phyloP scores from a whole-genome alignment of 2,113 vertebrate genomes.

The Pelvicachromis taeniatus region DNA sequence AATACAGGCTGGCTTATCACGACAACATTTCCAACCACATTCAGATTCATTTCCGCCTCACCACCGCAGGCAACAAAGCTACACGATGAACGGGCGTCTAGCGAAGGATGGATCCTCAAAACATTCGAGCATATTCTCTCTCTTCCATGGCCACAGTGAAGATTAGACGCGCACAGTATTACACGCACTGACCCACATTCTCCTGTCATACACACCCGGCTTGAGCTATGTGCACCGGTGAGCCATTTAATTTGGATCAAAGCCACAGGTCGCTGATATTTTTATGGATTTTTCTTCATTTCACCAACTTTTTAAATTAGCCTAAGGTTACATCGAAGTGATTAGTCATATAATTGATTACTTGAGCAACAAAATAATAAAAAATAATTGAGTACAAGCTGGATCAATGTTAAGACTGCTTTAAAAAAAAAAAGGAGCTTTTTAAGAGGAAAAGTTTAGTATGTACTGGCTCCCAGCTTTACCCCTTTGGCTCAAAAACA shows the following conservation, averaged over 20 bases:
- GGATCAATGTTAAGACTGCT: background rate
- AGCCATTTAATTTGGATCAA: background rate
- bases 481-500: background rate
- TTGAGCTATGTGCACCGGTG: background rate
- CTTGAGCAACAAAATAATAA: background rate
- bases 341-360: background rate
- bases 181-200: background rate
- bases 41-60: background rate
- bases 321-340: background rate
- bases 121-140: background rate
- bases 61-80: background rate
- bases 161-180: background rate
- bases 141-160: background rate
- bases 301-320: background rate
- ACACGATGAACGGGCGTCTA: background rate
- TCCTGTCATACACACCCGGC: background rate
- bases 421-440: background rate
- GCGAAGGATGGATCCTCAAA: background rate
- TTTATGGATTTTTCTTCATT: background rate
- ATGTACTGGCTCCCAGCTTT: background rate
- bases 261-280: background rate
- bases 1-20: background rate
- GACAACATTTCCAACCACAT: background rate
- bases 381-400: background rate
- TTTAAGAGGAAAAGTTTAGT: background rate